Percentiles rank a stretch among this genome's conserved stretches.
Conservation (phyloP, 2,113 vertebrate genomes). For the Labrus mixtus region DNA sequence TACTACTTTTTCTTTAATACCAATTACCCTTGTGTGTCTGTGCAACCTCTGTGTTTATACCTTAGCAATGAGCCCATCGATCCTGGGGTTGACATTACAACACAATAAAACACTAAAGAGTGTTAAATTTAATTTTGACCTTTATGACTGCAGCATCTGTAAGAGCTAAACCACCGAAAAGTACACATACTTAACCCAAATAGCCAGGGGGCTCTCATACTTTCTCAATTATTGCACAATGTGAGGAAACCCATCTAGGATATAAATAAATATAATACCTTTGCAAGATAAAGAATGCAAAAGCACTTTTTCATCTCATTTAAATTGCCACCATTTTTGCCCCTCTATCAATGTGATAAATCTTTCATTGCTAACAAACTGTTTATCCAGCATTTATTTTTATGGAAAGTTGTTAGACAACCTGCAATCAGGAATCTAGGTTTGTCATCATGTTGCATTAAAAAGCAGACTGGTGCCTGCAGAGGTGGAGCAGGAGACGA, state of each 20-base stretch:
- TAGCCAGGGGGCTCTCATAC: constrained; percentile 81
- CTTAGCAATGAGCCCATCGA: constrained; percentile 80
- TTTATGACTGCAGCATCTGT: constrained; percentile 79
- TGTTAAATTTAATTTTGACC: constrained; percentile 87
- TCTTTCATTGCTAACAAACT: constrained; percentile 58
- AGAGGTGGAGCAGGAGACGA: constrained; percentile 59
- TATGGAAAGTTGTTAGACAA: constrained; percentile 76
- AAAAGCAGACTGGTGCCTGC: constrained; percentile 68
- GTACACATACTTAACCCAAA: constrained; percentile 82
- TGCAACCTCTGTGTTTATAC: constrained; percentile 64
- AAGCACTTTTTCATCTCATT: constrained; percentile 65
- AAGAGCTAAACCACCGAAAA: constrained; percentile 77
- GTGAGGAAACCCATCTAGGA: constrained; percentile 61
- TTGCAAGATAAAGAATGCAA: constrained; percentile 70
- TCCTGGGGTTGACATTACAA: constrained; percentile 79
- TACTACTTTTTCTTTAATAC: constrained; percentile 52
- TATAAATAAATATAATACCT: constrained; percentile 74
- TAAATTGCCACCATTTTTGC: constrained; percentile 76
- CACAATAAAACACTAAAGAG: constrained; percentile 81
- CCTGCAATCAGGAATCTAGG: constrained; percentile 57
- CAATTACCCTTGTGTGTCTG: constrained; percentile 63
- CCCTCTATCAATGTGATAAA: constrained; percentile 76
- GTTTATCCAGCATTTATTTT: constrained; percentile 70
- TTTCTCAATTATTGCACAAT: constrained; percentile 81
- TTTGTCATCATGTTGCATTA: constrained; percentile 70